Evolutionary conservation across 2,888 invertebrate genomes (phyloP).

Genomic region (Lottia gigantea): DNA sequence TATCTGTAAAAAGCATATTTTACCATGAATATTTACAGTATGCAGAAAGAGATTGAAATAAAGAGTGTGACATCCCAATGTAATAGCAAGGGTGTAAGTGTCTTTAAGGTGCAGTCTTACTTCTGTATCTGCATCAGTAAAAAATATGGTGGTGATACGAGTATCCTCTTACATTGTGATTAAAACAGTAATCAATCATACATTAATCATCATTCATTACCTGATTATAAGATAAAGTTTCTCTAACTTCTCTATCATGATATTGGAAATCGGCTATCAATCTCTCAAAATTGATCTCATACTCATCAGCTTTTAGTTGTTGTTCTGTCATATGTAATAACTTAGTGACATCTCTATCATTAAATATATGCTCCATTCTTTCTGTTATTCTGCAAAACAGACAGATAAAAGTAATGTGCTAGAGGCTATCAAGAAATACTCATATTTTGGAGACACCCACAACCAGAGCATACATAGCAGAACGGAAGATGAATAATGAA

Average conservation of each 20-base stretch:
- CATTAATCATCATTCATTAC: conserved; percentile 26
- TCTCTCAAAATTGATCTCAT: conserved; percentile 57
- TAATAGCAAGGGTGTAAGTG: no score
- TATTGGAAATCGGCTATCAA: conserved; percentile 45
- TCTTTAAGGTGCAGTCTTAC: no score
- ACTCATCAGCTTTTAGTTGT: conserved; percentile 54
- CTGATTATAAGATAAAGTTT: conserved; percentile 53
- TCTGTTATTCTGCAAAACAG: conserved; percentile 22
- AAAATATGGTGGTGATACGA: no score
- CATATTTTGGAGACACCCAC: no score
- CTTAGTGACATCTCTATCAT: conserved; percentile 52
- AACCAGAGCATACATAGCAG: no score
- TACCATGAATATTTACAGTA: not conserved
- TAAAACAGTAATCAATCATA: no score
- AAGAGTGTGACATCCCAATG: no score
- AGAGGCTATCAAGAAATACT: no score
- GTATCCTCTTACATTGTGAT: no score
- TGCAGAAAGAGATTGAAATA: not conserved
- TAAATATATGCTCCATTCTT: conserved; percentile 22
- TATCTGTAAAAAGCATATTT: conserved; percentile 44
- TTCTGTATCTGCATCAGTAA: no score
- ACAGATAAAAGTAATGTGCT: no score
- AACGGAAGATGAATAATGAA: not conserved
- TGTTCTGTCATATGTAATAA: conserved; percentile 54
- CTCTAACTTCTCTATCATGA: conserved; percentile 57